Percentiles rank a stretch among this genome's conserved stretches.
phyloP scores from a whole-genome alignment of 2,797 vertebrate species.

The Lagorchestes hirsutus region DNA sequence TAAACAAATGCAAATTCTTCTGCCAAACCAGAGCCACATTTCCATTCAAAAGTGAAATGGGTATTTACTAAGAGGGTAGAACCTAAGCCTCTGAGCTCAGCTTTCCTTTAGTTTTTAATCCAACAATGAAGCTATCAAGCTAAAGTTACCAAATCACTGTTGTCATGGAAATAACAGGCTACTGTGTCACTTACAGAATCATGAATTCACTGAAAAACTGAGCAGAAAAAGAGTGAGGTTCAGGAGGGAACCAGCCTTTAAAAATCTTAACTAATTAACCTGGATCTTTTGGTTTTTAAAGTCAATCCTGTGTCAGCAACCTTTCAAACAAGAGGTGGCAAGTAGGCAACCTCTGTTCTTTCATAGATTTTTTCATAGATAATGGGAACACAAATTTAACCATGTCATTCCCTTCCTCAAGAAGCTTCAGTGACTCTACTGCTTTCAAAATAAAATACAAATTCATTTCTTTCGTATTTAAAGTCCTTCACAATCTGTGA shows the following conservation, averaged over 20 bases:
- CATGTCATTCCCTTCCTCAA: not conserved
- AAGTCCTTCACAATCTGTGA: not conserved
- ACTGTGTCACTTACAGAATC: not conserved
- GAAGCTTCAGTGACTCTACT: not conserved
- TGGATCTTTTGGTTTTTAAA: not conserved
- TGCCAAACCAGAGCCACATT: not conserved
- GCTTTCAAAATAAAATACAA: not conserved
- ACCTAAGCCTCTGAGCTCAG: not conserved
- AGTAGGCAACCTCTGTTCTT: not conserved
- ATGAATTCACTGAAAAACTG: not conserved
- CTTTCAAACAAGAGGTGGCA: not conserved
- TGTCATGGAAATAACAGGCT: not conserved
- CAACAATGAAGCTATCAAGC: no score
- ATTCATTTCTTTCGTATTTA: not conserved
- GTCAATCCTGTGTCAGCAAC: not conserved
- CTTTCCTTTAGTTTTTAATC: not conserved
- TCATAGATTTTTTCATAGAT: not conserved
- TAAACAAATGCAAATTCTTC: not conserved
- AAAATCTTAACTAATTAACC: not conserved
- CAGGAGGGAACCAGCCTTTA: not conserved
- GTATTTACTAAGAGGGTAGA: no score
- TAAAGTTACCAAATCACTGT: not conserved
- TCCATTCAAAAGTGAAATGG: not conserved
- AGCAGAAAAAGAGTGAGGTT: not conserved
- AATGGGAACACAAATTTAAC: not conserved